Evolutionary conservation across 2,113 vertebrate genomes (phyloP), one percentile per base, ranked within the genome.

Genomic region (Phaethon lepturus): DNA sequence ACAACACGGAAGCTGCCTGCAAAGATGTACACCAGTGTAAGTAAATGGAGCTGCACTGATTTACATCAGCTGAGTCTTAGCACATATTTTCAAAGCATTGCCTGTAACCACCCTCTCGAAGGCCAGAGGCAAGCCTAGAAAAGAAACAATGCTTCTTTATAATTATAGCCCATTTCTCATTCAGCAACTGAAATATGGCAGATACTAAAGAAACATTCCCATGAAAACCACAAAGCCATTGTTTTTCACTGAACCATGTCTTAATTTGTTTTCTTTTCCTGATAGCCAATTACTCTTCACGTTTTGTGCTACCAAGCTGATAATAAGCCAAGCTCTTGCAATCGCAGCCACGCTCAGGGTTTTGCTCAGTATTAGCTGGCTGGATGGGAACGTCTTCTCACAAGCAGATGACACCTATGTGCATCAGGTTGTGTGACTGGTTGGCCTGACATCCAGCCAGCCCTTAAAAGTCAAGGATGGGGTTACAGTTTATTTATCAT

Each of bases 231-330:
- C 73, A 89, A 93, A 89, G 49, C 29, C 33, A 68, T 93, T 96
- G 84, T 94, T 78, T 91, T 95, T 62, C 60, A 87, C 66, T 87
- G 73, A 96, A 78, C 76, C 84, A 18, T 60, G 29, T 67, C 91
- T 94, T 87, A 78, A 95, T 95, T 82, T 87, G 80, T 93, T 94
- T 96, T 96, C 60, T 90, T 94, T 85, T 85, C 42, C 69, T 78
- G 80, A 87, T 64, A 89, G 84, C 29, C 2, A 93, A 94, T 89
- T 89, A 91, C 31, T 91, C 24, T 59, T 91, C 63, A 44, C 8
- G 7, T 91, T 94, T 97, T 91, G 69, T 33, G 29, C 44, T 74
- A 63, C 20, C 13, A 75, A 95, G 52, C 69, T 49, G 64, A 84
- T 47, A 91, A 83, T 16, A 69, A 93, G 20, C 35, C 72, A 91